Base-by-base conservation (phyloP, 1,140 invertebrate species). In the Euura saliciscinereae region DNA sequence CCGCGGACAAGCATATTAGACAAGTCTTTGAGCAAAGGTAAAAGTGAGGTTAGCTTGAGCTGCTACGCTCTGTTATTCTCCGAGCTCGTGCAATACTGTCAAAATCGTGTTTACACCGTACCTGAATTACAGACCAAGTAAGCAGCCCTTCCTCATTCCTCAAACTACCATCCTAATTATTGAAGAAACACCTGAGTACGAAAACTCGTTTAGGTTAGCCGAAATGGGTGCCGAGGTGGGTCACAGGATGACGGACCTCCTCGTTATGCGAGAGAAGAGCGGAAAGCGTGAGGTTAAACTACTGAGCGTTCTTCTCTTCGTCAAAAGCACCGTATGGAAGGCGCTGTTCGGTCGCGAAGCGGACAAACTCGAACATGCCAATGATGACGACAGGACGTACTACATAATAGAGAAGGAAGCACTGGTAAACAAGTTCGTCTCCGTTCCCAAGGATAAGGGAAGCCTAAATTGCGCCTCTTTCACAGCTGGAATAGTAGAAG, bases 371-470 rank as follows among this genome's bases (percentile, higher is more conserved):
- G 98, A 99, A 85, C 96, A 99, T 88, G 97, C 97, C 7, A 99
- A 99, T 89, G 98, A 99, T 88, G 98, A 99, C 89, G 97, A 99
- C 81, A 91, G 94, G 75, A 98, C 96, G 42, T 99, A 99, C 88
- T 99, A 99, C 82, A 96, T 99, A 11, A 99, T 99, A 81, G 98
- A 99, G 87, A 98, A 98, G 84, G 98, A 99, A 81, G 96, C 98
- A 11, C 80, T 99, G 73, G 97, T 99, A 0, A 99, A 99, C 87
- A 95, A 94, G 82, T 99, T 94, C 85, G 99, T 99, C 78, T 99
- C 98, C 71, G 95, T 99, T 46, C 98, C 98, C 4, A 98, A 98
- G 85, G 98, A 99, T 84, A 99, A 99, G 89, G 96, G 96, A 69
- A 97, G 94, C 77, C 88, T 99, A 0, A 99, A 99, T 85, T 99